Evolutionary conservation across 64 coral and sea anemone species (phyloP), one percentile per base, ranked within the genome.

Genomic region (Porites australiensis): DNA sequence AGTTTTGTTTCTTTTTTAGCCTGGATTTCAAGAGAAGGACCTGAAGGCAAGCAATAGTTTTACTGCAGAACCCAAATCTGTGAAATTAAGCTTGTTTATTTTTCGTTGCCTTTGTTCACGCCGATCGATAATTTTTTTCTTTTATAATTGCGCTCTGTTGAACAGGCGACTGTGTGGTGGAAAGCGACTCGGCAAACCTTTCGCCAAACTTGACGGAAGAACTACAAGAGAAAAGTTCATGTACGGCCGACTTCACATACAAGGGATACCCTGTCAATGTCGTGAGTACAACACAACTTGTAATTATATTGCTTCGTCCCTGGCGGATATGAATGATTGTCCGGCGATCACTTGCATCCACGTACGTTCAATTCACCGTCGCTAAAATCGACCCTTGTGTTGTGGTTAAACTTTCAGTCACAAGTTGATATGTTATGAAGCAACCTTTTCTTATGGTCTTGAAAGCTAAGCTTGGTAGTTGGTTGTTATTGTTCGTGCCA

Each of bases 261-360:
- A 97, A 97, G 58, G 95, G 95, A 0, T 97, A 97, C 73, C 95
- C 95, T 15, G 95, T 97, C 88, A 97, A 97, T 77, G 67, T 97
- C 70, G 95, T 97, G 73, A 97, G 95, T 91, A 82, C 13, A 68
- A 83, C 18, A 83, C n/a, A 47, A 83, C 27, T 37, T 37, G 1
- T 37, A 37, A 37, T 37, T 37, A 37, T 37, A 37, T 83, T 83
- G 61, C 44, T 83, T 83, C 63, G 45, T 37, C 11, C 44, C 22
- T 50, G 66, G 55, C 21, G 77, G 52, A 79, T 77, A 60, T 79
- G 63, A 70, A 50, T 86, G 60, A 67, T 69, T 64, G 20, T 74
- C 23, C 86, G 22, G 27, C 27, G 27, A 37, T 37, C 27, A 47
- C 11, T 58, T 46, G 5, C 19, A 63, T 20, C 84, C 46, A 50